These are phyloP conservation scores for Aldrovandia affinis DNA, from an alignment of 2,797 vertebrate genomes.

Conservation along the genomic window DNA sequence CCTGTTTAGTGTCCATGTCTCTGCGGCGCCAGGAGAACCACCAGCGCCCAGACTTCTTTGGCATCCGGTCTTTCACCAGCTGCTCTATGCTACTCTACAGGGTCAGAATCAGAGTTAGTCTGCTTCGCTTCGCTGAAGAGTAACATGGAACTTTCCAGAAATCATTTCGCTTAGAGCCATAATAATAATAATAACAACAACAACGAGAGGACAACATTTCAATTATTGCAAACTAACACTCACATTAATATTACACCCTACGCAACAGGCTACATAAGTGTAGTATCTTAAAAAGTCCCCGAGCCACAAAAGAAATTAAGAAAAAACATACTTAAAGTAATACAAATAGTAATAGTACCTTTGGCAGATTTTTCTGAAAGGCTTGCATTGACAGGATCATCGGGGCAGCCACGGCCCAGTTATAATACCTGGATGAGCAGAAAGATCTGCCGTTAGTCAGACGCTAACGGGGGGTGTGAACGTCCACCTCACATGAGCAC, in stretches of 20 bases:
- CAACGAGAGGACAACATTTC: background rate
- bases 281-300: too few species aligned
- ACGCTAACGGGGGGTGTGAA: background rate
- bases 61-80: conserved; percentile 91
- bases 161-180: background rate
- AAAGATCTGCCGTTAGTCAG: background rate
- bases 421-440: conserved; percentile 84
- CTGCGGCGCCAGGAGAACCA: conserved; percentile 92
- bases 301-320: too few species aligned
- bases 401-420: conserved; percentile 94
- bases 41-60: conserved; percentile 87
- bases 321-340: too few species aligned
- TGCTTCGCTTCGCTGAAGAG: background rate
- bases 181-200: background rate
- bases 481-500: background rate
- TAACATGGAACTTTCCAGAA: background rate
- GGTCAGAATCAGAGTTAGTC: conserved; percentile 5
- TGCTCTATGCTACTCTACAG: conserved; percentile 79
- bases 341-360: conserved; percentile 70
- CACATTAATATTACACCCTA: background rate
- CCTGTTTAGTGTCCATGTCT: conserved; percentile 75
- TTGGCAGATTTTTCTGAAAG: conserved; percentile 90
- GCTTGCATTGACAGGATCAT: conserved; percentile 89
- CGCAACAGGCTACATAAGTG: too few species aligned
- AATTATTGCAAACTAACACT: background rate